Conservation (phyloP, 1,140 invertebrate genomes). For the Lordiphosa clarofinis region DNA sequence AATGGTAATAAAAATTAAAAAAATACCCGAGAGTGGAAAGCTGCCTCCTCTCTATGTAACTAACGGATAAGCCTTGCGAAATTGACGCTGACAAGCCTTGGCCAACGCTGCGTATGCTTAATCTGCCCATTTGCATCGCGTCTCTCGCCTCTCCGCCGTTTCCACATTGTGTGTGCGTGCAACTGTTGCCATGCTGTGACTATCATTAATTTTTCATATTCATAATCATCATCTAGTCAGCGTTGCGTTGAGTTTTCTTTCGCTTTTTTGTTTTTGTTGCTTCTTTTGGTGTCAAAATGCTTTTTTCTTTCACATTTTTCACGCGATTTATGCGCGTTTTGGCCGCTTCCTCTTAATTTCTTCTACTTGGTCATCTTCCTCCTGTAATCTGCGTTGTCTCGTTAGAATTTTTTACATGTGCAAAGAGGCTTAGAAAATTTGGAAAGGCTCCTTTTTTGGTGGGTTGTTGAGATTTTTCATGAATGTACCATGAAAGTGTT, state of each 20-base stretch:
- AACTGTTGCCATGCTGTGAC: slow-evolving; percentile 75
- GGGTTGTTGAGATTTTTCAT: slow-evolving; percentile 63
- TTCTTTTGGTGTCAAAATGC: slow-evolving; percentile 66
- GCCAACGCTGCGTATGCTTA: slow-evolving; percentile 72
- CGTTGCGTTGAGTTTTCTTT: slow-evolving; percentile 44
- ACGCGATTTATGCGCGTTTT: slow-evolving; percentile 67
- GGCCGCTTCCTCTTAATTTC: slow-evolving; percentile 29
- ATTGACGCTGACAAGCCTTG: slow-evolving; percentile 72
- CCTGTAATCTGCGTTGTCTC: slow-evolving; percentile 19
- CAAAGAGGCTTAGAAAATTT: slow-evolving; percentile 33
- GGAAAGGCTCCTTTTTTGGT: slow-evolving; percentile 65
- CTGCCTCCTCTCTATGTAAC: slow-evolving; percentile 44
- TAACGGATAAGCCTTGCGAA: slow-evolving; percentile 66
- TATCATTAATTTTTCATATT: slow-evolving; percentile 78
- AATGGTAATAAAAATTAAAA: slow-evolving; percentile 76
- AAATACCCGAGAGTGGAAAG: slow-evolving; percentile 62
- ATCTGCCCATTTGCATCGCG: slow-evolving; percentile 64
- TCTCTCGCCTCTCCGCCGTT: slow-evolving; percentile 15
- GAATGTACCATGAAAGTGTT: slow-evolving; percentile 33
- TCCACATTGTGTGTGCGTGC: slow-evolving; percentile 46
- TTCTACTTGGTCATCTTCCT: slow-evolving; percentile 12
- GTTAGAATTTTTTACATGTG: slow-evolving; percentile 45
- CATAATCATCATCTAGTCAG: slow-evolving; percentile 73
- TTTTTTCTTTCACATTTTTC: slow-evolving; percentile 75
- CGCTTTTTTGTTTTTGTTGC: slow-evolving; percentile 16